Percentiles rank a stretch among this genome's conserved stretches.
Conservation (phyloP, 1,140 invertebrate genomes). For the Riptortus pedestris region DNA sequence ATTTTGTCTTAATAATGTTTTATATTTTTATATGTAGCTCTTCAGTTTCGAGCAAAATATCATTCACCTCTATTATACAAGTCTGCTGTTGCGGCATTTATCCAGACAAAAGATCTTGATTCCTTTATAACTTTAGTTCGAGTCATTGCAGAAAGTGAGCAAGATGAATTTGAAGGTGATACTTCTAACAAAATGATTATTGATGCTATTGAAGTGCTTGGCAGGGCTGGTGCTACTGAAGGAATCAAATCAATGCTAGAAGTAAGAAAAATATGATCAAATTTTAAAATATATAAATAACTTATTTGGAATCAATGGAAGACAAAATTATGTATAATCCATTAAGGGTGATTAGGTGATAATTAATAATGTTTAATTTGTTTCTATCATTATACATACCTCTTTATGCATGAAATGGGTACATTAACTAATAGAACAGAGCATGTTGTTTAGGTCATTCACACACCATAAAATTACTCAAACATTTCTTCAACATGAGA, state of each 20-base stretch:
- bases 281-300: background rate
- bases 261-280: constrained; percentile 10
- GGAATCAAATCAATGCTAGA: constrained; percentile 19
- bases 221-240: background rate
- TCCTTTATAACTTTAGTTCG: constrained; percentile 13
- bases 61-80: background rate
- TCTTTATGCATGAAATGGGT: too few species aligned
- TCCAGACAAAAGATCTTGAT: constrained; percentile 4
- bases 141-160: background rate
- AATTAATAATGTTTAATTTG: too few species aligned
- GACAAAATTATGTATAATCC: too few species aligned
- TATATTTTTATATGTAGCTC: constrained; percentile 22
- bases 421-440: too few species aligned
- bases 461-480: too few species aligned
- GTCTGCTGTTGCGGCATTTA: background rate
- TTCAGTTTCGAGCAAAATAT: constrained; percentile 19
- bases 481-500: too few species aligned
- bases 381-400: too few species aligned
- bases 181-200: background rate
- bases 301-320: too few species aligned
- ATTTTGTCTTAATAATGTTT: too few species aligned
- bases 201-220: constrained; percentile 5
- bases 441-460: too few species aligned
- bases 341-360: too few species aligned
- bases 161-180: constrained; percentile 1